Percentiles rank a stretch among this genome's conserved stretches.
Conservation (phyloP, 2,113 vertebrate species). For the Acrocephalus arundinaceus region DNA sequence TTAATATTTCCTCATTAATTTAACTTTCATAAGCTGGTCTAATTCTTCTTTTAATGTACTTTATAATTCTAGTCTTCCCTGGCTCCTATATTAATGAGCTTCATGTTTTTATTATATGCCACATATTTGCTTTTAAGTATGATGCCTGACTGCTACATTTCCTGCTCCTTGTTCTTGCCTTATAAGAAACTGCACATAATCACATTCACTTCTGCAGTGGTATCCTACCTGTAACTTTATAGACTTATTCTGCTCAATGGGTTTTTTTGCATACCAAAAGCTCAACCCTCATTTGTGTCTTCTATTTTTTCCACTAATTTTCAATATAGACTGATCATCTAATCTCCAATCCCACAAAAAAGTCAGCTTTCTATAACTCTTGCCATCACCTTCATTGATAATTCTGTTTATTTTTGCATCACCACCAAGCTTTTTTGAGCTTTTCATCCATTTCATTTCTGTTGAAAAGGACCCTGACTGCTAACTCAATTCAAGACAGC, state of each 20-base stretch:
- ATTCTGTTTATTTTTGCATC: background rate
- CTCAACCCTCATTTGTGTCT: background rate
- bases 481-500: background rate
- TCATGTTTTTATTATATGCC: background rate
- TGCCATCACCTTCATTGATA: background rate
- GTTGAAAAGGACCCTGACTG: background rate
- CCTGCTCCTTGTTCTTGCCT: background rate
- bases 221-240: background rate
- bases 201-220: background rate
- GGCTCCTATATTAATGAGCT: background rate
- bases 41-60: background rate
- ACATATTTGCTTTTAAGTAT: background rate
- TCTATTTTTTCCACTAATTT: background rate
- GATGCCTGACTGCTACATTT: background rate
- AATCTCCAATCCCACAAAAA: background rate
- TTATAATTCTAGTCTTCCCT: background rate
- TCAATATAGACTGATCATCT: background rate
- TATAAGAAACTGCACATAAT: background rate
- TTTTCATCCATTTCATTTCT: background rate
- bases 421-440: background rate
- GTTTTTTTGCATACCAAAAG: background rate
- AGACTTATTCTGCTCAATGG: fast-evolving
- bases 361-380: background rate
- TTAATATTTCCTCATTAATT: background rate
- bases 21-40: background rate